These are phyloP conservation scores for Drymonia ruficornis DNA, from an alignment of 2,888 invertebrate genomes.

Conservation along the genomic window DNA sequence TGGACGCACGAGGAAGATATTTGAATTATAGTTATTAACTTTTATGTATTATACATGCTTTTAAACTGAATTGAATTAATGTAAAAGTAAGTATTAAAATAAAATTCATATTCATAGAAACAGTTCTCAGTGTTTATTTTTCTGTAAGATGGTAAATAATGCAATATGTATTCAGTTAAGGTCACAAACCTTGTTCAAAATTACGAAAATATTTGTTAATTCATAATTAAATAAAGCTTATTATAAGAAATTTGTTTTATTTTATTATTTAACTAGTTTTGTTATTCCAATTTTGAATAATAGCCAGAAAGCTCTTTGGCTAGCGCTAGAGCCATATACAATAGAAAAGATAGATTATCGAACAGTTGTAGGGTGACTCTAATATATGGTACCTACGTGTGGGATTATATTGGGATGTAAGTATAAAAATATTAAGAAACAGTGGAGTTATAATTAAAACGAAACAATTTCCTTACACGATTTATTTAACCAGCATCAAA, in stretches of 20 bases:
- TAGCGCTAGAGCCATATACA: no score
- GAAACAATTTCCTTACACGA: constrained; percentile 52
- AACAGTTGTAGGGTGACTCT: no score
- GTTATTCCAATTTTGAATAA: no score
- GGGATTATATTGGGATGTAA: no score
- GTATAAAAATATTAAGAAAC: no score
- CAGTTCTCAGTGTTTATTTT: constrained; percentile 82
- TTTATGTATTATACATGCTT: constrained; percentile 82
- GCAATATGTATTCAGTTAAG: constrained; percentile 83
- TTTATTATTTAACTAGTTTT: constrained; percentile 27
- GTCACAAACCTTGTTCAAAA: constrained; percentile 84
- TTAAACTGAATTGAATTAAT: constrained; percentile 78
- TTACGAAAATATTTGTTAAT: constrained; percentile 84
- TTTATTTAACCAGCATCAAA: constrained; percentile 73
- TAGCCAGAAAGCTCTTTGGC: no score
- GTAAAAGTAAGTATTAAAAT: constrained; percentile 83
- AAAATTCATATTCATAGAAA: constrained; percentile 82
- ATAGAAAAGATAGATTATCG: no score
- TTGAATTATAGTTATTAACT: constrained; percentile 75
- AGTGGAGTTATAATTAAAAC: constrained; percentile 43
- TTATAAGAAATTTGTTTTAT: constrained; percentile 83
- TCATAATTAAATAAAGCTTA: constrained; percentile 86
- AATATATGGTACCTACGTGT: no score
- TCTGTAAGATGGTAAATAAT: constrained; percentile 75
- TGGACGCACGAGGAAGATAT: constrained; percentile 68